These are phyloP conservation scores for Pimephales promelas DNA, from an alignment of 2,113 vertebrate species.

Conservation along the genomic window DNA sequence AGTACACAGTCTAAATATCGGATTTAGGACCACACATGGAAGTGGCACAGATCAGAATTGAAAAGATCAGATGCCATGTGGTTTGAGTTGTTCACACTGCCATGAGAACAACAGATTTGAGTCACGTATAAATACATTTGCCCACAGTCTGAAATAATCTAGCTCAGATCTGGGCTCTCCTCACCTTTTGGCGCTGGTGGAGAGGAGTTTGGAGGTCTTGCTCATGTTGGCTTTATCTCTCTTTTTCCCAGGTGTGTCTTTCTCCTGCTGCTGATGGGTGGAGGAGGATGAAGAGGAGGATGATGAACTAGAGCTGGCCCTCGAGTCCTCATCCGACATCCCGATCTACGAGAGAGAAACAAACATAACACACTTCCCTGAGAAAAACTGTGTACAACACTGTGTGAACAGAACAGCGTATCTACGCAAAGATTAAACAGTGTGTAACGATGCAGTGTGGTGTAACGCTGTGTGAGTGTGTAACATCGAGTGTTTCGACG, in stretches of 20 bases:
- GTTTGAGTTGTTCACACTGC: too few species aligned
- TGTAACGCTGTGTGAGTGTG: neutral
- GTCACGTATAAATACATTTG: too few species aligned
- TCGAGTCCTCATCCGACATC: conserved; percentile 99
- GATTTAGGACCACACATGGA: too few species aligned
- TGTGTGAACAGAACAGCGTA: neutral
- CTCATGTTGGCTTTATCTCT: conserved; percentile 96
- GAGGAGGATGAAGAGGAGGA: conserved; percentile 85
- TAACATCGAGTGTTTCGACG: neutral
- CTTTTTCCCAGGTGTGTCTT: conserved; percentile 84
- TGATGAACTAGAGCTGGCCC: conserved; percentile 96
- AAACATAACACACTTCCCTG: neutral
- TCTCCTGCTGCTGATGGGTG: conserved; percentile 86
- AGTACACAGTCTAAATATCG: too few species aligned
- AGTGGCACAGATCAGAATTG: too few species aligned
- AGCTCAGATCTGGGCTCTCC: too few species aligned
- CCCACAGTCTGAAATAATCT: too few species aligned
- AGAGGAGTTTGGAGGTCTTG: conserved; percentile 96
- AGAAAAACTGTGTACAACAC: neutral
- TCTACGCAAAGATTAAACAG: neutral
- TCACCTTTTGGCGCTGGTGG: conserved; percentile 95
- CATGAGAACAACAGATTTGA: too few species aligned
- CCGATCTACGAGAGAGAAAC: conserved; percentile 74
- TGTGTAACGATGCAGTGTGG: neutral
- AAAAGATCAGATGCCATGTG: too few species aligned